Base-by-base conservation (phyloP, 1,140 invertebrate genomes). In the Anoplophora glabripennis region DNA sequence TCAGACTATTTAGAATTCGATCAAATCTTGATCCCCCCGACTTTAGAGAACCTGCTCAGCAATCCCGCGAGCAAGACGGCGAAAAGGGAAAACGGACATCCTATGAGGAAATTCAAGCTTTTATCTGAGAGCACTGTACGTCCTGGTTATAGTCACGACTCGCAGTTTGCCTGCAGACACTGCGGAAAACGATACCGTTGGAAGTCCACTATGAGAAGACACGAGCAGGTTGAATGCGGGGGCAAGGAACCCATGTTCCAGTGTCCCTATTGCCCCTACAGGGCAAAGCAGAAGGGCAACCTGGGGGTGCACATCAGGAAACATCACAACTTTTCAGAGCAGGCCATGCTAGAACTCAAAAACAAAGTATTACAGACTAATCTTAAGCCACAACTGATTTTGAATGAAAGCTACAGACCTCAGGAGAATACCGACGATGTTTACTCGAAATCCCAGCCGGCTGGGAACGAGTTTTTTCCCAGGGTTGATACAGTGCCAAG, bases 171-270 rank as follows among this genome's bases (percentile, higher is more conserved):
- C 18, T 91, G 89, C 69, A 78, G 86, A 44, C 87, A 89, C 68
- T 92, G 89, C 75, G 88, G 89, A 41, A 90, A 90, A 72, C 81
- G 85, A 21, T 91, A 91, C 71, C 80, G 88, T 65, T 90, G 89
- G 89, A 90, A 90, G 72, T 89, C 87, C 11, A 90, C 88, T 52
- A 80, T 90, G 80, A 80, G 88, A 0, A 81, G 89, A 5, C 90
- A 93, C 76, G 88, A 91, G 72, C 88, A 86, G 74, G 89, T 92
- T 58, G 90, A 92, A 75, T 93, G 90, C 75, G 89, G 90, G n/a
- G 89, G 89, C 49, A 90, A 92, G 72, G 86, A 89, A 59, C 88
- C 87, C 1, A 83, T 86, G 42, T 90, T 91, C 75, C 86, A 89
- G 21, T 92, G 90, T 64, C 89, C 89, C 1, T 83, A 89, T 67